Evolutionary conservation across 2,113 vertebrate genomes (phyloP).

Genomic region (Poeciliopsis occidentalis): DNA sequence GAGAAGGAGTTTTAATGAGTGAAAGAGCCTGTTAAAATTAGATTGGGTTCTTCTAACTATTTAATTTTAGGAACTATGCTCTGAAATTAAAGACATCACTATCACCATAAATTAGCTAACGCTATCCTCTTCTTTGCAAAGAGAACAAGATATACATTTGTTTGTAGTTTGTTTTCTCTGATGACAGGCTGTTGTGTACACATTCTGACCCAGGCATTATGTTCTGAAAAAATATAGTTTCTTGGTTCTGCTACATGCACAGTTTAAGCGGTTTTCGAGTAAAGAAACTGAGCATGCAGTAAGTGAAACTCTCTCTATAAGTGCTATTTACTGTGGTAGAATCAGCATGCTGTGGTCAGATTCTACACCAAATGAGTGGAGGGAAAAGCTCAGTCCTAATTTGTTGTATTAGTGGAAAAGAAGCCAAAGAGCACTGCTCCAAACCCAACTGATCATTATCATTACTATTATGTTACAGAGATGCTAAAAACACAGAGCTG

Average conservation of each 20-base stretch:
- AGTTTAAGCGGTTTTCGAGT: neutral
- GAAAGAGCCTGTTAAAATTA: too few relatives aligned
- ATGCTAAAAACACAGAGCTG: too few relatives aligned
- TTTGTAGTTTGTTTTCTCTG: too few relatives aligned
- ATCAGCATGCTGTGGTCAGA: slow-evolving; percentile 9
- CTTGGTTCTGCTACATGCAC: slow-evolving; percentile 4
- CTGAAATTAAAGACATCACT: too few relatives aligned
- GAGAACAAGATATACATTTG: too few relatives aligned
- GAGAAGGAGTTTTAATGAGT: too few relatives aligned
- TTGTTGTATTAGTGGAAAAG: slow-evolving; percentile 18
- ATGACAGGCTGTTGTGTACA: neutral
- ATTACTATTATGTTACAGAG: slow-evolving; percentile 1
- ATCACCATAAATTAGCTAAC: too few relatives aligned
- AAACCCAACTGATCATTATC: slow-evolving; percentile 25
- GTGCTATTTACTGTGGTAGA: slow-evolving; percentile 11
- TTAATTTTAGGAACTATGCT: too few relatives aligned
- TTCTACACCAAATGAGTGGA: slow-evolving; percentile 3
- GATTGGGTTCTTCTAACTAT: too few relatives aligned
- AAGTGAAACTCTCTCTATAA: slow-evolving; percentile 2
- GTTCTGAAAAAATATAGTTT: neutral
- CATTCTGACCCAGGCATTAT: neutral
- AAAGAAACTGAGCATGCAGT: slow-evolving; percentile 1
- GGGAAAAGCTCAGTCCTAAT: slow-evolving; percentile 15
- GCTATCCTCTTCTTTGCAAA: too few relatives aligned
- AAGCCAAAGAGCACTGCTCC: slow-evolving; percentile 13